Percentiles rank a stretch among this genome's conserved stretches.
Conservation (phyloP, 2,797 vertebrate species). For the Syncerus caffer region DNA sequence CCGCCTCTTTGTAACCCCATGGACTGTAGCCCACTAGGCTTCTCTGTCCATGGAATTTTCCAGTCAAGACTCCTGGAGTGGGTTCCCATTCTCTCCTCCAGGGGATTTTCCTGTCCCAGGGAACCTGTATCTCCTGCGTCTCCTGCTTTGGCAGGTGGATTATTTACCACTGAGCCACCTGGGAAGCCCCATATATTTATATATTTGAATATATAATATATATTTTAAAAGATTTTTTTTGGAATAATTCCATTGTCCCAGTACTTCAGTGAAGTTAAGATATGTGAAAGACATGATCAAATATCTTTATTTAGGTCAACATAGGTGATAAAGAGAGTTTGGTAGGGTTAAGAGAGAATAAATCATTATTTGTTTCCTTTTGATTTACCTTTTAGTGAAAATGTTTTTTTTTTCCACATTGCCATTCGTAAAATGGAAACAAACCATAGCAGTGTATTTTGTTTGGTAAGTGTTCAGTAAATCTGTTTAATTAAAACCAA, state of each 20-base stretch:
- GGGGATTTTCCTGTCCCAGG: neutral
- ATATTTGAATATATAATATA: neutral
- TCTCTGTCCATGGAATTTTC: neutral
- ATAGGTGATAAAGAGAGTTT: constrained; percentile 21
- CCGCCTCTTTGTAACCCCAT: neutral
- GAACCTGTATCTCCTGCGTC: neutral
- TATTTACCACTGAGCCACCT: neutral
- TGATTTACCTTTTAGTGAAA: neutral
- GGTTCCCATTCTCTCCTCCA: neutral
- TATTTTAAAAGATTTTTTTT: neutral
- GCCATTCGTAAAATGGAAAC: constrained; percentile 8
- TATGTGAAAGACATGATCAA: neutral
- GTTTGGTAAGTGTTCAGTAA: neutral
- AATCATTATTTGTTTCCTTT: constrained; percentile 1
- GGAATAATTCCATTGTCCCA: neutral
- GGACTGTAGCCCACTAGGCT: neutral
- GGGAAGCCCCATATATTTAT: neutral
- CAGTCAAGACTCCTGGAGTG: neutral
- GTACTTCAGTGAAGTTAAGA: neutral
- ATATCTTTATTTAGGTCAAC: neutral
- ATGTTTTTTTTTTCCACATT: neutral
- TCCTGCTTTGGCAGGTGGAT: neutral
- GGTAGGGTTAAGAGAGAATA: neutral
- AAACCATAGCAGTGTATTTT: neutral
- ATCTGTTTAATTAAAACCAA: constrained; percentile 13